Base-by-base conservation (phyloP, 2,888 invertebrate species). In the Oeneis ivallda region DNA sequence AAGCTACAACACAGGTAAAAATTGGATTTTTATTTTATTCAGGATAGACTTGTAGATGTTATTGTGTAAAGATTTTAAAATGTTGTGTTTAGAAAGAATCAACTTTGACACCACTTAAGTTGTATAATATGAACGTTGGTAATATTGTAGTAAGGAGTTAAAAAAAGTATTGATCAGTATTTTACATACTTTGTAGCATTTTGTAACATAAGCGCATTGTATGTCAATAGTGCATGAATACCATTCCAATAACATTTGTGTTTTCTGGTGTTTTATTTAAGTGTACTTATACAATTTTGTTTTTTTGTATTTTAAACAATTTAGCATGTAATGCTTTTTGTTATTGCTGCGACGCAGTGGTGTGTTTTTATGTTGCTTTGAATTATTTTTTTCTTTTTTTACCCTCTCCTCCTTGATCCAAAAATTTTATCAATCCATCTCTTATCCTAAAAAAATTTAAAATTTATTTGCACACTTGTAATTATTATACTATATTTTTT, bases 281-380 rank as follows among this genome's bases (percentile, higher is more conserved):
- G 71, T 71, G 62, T 74, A 26, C 26, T 26, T 26, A 64, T 69
- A 70, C 65, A 65, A 39, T 13, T 17, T 64, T 71, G 68, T 67
- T 74, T 68, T 69, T 67, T 72, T 70, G 11, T 73, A 68, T 67
- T 69, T 74, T 62, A 66, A 69, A 65, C 65, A 58, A 67, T 66
- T 63, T 71, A 68, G 76, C 77, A 76, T 77, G 76, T 65, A 64
- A 74, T 73, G 90, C 90, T 89, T 90, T 72, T 84, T 88, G 52
- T 80, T 77, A 82, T 87, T 81, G 87, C 87, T 88, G 89, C 87
- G 78, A 77, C 77, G 84, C 87, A 80, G 76, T 62, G 54, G 19
- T 82, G 78, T 79, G 83, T 84, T 43, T 83, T 87, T 85, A 83
- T 87, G 87, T 89, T 86, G 90, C 90, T 92, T 91, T 89, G 85